Conservation (phyloP, 2,113 vertebrate genomes). For the Cryptoleucopteryx plumbea region DNA sequence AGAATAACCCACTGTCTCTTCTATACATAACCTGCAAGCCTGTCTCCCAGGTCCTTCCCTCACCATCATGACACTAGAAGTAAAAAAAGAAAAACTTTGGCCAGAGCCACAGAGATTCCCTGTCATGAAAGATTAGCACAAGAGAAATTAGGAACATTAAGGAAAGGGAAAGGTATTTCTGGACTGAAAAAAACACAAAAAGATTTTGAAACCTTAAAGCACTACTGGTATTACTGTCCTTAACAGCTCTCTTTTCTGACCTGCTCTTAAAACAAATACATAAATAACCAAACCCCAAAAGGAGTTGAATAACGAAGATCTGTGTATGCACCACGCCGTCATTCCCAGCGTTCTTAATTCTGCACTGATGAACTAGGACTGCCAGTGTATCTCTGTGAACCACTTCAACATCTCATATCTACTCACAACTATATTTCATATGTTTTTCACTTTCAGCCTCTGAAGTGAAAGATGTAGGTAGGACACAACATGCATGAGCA, state of each 20-base stretch:
- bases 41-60: background rate
- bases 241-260: background rate
- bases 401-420: background rate
- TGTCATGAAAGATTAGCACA: background rate
- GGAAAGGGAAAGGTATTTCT: background rate
- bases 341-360: background rate
- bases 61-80: background rate
- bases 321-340: background rate
- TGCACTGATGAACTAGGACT: background rate
- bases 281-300: background rate
- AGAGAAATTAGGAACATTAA: background rate
- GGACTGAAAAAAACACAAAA: background rate
- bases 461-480: background rate
- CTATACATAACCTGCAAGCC: background rate
- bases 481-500: background rate
- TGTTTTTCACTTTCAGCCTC: background rate
- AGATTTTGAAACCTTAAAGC: background rate
- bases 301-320: background rate
- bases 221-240: background rate
- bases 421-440: background rate
- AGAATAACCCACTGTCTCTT: background rate
- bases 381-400: background rate
- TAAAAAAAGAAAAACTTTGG: background rate
- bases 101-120: background rate
- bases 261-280: background rate